Evolutionary conservation across 1,140 invertebrate genomes (phyloP).

Genomic region (Mya arenaria): DNA sequence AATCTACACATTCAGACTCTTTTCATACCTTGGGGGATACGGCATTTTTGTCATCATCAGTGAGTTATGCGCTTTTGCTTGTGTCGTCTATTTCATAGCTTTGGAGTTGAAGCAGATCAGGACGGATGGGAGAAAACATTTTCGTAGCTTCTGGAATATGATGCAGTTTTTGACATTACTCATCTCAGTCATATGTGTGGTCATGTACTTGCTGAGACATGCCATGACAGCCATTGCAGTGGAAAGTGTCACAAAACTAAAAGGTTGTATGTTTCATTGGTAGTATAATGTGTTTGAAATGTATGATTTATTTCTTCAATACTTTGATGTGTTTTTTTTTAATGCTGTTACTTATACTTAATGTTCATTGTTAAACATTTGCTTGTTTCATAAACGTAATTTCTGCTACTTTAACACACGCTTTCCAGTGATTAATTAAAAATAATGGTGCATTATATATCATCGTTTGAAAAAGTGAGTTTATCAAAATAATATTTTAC

Average conservation of each 20-base stretch:
- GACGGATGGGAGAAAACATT: constrained; percentile 72
- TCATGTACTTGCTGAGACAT: constrained; percentile 70
- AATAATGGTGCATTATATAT: too few species aligned
- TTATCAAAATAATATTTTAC: too few species aligned
- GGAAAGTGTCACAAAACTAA: constrained; percentile 63
- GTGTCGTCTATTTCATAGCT: constrained; percentile 72
- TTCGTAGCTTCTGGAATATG: constrained; percentile 77
- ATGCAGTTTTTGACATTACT: constrained; percentile 66
- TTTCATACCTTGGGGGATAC: constrained; percentile 74
- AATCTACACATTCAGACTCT: constrained; percentile 68
- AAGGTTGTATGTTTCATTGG: too few species aligned
- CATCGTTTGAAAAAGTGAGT: too few species aligned
- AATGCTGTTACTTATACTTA: too few species aligned
- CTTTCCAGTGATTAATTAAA: too few species aligned
- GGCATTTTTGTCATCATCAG: constrained; percentile 75
- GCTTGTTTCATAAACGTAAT: too few species aligned
- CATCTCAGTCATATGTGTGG: constrained; percentile 60
- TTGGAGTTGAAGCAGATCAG: constrained; percentile 61
- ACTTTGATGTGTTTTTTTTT: too few species aligned
- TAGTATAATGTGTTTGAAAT: too few species aligned
- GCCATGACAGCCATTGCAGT: constrained; percentile 62
- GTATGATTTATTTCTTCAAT: too few species aligned
- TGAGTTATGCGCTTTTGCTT: constrained; percentile 71
- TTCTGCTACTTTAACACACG: too few species aligned
- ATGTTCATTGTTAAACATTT: too few species aligned